Evolutionary conservation across 2,113 vertebrate species (phyloP), one percentile per base, ranked within the genome.

Genomic region (Leptobrachium leishanense): DNA sequence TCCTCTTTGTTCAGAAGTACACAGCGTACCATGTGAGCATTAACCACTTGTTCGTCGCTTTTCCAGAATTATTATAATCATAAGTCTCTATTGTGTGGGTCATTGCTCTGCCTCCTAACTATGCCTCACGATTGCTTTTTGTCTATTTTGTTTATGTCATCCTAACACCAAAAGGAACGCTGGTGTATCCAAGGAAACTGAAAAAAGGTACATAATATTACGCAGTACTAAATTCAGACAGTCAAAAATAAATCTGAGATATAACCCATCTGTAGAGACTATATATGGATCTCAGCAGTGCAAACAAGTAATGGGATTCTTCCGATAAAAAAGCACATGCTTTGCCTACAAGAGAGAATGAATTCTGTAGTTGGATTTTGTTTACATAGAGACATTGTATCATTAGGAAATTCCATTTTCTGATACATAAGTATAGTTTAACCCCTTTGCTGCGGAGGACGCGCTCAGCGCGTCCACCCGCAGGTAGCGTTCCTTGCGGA

Each of bases 1-100:
- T 77, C 75, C 66, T 77, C 75, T 77, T 77, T 77, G 50, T 68
- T 11, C 57, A 54, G 75, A 20, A 70, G 75, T 62, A 77, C 75
- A 77, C 67, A 69, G 54, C 40, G 75, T 77, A 44, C 75, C 54
- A 70, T 69, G 54, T 59, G 69, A 77, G 9, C 67, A 69, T 62
- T 62, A 70, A 46, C 20, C 67, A 70, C 74, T 67, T 70, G 75
- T 59, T 70, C 55, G 42, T 46, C 62, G 57, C 55, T n/a, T 57
- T 77, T 68, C 31, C 31, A 62, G 66, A 42, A 62, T 69, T 77
- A 69, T 77, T 69, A 77, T 77, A 68, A 77, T 77, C 69, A 77
- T 77, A 40, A 69, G 64, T 57, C 46, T 46, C 75, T 77, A 43
- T 59, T 77, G 75, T 69, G 66, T 69, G 55, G 54, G 67, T 59